Evolutionary conservation across 1,140 invertebrate genomes (phyloP).

Genomic region (Zaprionus inermis): DNA sequence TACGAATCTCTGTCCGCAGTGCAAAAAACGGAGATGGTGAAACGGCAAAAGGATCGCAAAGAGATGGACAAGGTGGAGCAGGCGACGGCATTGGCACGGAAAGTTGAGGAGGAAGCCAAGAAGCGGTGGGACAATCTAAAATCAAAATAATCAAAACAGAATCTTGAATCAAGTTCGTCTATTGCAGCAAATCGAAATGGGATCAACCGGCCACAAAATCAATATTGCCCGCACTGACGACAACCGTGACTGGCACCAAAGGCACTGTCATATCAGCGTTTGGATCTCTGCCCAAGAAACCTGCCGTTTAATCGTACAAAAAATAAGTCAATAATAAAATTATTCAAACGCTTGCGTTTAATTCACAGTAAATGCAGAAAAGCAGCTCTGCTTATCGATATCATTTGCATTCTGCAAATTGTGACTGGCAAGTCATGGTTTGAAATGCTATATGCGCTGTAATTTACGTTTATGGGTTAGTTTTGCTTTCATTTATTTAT

Average conservation of each 20-base stretch:
- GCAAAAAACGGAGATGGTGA: slow-evolving; percentile 97
- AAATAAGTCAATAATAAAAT: slow-evolving; percentile 18
- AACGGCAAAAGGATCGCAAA: slow-evolving; percentile 94
- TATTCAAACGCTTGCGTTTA: not conserved
- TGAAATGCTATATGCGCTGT: not conserved
- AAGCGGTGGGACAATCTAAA: slow-evolving; percentile 59
- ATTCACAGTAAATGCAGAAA: not conserved
- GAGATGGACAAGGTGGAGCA: slow-evolving; percentile 96
- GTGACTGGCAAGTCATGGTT: not conserved
- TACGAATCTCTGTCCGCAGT: slow-evolving; percentile 96
- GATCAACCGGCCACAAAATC: slow-evolving; percentile 89
- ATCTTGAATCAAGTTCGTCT: not conserved
- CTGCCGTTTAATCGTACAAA: slow-evolving; percentile 46
- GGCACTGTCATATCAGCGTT: slow-evolving; percentile 95
- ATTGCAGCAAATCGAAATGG: slow-evolving; percentile 94
- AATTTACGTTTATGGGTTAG: not conserved
- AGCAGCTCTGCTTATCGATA: slow-evolving; percentile 16
- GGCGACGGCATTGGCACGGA: slow-evolving; percentile 92
- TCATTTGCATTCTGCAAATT: not conserved
- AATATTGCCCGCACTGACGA: slow-evolving; percentile 89
- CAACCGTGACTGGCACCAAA: slow-evolving; percentile 92
- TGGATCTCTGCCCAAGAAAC: slow-evolving; percentile 93
- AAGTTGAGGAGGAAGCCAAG: slow-evolving; percentile 87
- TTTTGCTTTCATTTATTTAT: not conserved
- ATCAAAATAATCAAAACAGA: not conserved